A percentile compares a stretch with the other conserved stretches of the same genome.
phyloP scores from a whole-genome alignment of 2,113 vertebrate genomes.

The Dolichallabes microphthalmus region DNA sequence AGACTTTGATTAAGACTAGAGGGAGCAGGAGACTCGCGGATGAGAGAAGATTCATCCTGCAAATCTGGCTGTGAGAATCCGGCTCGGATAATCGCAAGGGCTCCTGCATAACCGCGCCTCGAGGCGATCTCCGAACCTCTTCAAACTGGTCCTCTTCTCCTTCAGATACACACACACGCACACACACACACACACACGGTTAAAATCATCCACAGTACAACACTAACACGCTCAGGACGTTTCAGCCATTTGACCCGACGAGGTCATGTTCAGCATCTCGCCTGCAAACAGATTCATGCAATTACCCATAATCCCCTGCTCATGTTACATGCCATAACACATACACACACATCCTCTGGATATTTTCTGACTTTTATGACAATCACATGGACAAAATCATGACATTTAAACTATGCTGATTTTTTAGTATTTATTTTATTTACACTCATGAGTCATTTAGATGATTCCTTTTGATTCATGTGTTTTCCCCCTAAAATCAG shows the following conservation, averaged over 20 bases:
- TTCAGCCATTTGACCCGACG: slow-evolving; percentile 27
- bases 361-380: neutral
- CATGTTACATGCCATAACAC: too few relatives aligned
- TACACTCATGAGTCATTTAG: neutral
- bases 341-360: neutral
- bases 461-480: neutral
- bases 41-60: slow-evolving; percentile 24
- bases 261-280: neutral
- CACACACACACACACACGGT: slow-evolving; percentile 29
- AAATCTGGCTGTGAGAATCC: slow-evolving; percentile 36
- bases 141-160: neutral
- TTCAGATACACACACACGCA: neutral
- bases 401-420: neutral
- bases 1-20: slow-evolving; percentile 53
- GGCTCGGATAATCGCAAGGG: slow-evolving; percentile 12
- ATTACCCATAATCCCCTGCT: neutral
- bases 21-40: slow-evolving; percentile 7
- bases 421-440: neutral
- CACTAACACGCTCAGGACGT: slow-evolving; percentile 26
- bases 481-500: neutral
- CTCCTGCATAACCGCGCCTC: slow-evolving; percentile 10
- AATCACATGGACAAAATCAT: neutral
- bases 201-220: slow-evolving; percentile 42
- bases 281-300: neutral
- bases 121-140: slow-evolving; percentile 11